Base-by-base conservation (phyloP, 1,140 invertebrate genomes). In the Bombus picipes region DNA sequence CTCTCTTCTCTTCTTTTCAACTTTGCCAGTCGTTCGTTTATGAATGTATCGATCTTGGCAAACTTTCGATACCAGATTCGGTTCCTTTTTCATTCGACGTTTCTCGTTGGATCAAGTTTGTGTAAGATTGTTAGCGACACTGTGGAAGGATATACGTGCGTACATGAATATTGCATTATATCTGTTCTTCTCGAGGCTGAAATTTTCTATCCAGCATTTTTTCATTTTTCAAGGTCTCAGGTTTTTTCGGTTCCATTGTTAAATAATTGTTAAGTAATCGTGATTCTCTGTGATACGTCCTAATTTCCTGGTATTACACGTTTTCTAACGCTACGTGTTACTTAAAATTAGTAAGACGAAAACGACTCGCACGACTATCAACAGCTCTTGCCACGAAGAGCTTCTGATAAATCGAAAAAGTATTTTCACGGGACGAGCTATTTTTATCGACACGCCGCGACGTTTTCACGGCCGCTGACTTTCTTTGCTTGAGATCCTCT, bases 341-440 rank as follows among this genome's bases (percentile, higher is more conserved):
- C 15, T 18, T 18, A 6, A 66, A 34, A n/a, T 12, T 1, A 34
- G 65, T 1, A 34, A 34, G 25, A n/a, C 28, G 3, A n/a, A 5
- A 13, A 13, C 10, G 28, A 62, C 25, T 10, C 59, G 1, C 59
- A 0, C 10, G 28, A n/a, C 25, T 3, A 28, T 59, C 25, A 0
- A 0, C 28, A 28, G 0, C 39, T 8, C 34, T 76, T 2, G 2
- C 37, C 10, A 22, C 37, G 37, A 59, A 37, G 25, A 41, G 32
- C 32, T 37, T 77, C 43, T 13, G 10, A 41, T 32, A 41, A 68
- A 79, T 68, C 72, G n/a, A n/a, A 53, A 53, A 53, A 41, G 12
- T 83, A 68, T 47, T 68, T 83, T 53, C 81, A 15, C 37, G 53
- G 2, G 32, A 25, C 59, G 41, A n/a, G 43, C 34, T 83, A 83